A percentile compares a stretch with the other conserved stretches of the same genome.
These are phyloP conservation scores for Calcarius lapponicus DNA, from an alignment of 2,797 vertebrate genomes.

Conservation along the genomic window DNA sequence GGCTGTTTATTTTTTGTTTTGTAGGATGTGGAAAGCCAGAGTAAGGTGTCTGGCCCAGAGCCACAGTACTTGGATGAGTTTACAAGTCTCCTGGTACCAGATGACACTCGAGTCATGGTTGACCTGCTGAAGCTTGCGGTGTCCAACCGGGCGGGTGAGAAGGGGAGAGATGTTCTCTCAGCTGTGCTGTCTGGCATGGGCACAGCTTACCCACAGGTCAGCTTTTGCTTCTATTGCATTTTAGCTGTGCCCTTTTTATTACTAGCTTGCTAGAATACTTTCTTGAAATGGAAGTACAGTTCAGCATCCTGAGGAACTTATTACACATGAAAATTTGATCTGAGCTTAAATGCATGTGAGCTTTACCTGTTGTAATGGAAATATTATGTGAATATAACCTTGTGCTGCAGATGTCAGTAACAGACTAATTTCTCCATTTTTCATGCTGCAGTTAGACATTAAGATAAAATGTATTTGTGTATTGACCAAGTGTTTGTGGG, in stretches of 20 bases:
- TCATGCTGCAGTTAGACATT: neutral
- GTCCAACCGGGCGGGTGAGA: constrained; percentile 91
- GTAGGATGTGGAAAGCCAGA: constrained; percentile 94
- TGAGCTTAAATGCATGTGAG: neutral
- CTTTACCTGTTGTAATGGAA: neutral
- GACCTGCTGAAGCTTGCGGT: constrained; percentile 95
- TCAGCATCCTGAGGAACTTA: neutral
- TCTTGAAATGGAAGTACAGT: neutral
- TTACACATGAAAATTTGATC: neutral
- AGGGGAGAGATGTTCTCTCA: constrained; percentile 92
- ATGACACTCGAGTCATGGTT: constrained; percentile 95
- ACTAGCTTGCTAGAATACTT: neutral
- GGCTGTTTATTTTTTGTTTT: neutral
- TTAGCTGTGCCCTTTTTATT: neutral
- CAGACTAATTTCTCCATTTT: neutral
- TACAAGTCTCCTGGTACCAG: constrained; percentile 90
- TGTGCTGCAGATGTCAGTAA: neutral
- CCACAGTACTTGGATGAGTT: constrained; percentile 97
- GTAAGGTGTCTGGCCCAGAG: constrained; percentile 89
- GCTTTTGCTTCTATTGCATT: neutral
- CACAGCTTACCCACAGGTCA: constrained; percentile 95
- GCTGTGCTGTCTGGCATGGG: constrained; percentile 97
- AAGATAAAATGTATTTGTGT: neutral
- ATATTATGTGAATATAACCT: neutral
- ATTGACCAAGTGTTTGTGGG: neutral